phyloP scores from a whole-genome alignment of 2,797 vertebrate genomes.

The Poeciliopsis presidionis region DNA sequence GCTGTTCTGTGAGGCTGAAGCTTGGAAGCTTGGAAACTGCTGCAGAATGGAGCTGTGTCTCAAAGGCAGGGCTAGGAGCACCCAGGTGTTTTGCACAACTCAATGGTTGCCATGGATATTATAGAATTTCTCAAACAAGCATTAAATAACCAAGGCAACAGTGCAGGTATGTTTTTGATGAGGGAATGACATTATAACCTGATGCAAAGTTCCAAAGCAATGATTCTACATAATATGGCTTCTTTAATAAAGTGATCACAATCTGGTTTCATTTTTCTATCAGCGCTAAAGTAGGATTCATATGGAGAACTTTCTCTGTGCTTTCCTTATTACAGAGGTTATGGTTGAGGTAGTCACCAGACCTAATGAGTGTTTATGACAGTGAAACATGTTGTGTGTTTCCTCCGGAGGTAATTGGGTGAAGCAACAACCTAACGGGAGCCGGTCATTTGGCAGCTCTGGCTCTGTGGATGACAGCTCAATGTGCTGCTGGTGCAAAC shows the following conservation, averaged over 20 bases:
- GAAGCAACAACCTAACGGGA: neutral
- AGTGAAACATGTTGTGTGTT: neutral
- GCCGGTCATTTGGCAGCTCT: neutral
- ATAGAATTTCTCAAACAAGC: no score
- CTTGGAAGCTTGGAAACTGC: no score
- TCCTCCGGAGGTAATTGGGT: neutral
- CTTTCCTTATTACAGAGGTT: neutral
- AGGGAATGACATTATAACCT: no score
- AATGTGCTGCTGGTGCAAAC: constrained; percentile 18
- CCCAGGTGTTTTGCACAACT: no score
- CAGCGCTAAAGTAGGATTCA: neutral
- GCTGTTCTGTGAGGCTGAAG: no score
- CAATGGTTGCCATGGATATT: no score
- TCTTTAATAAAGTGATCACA: neutral
- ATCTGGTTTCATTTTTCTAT: neutral
- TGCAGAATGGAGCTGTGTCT: no score
- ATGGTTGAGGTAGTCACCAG: neutral
- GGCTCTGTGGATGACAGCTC: constrained; percentile 43
- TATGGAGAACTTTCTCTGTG: neutral
- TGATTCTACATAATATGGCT: no score
- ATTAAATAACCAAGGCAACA: no score
- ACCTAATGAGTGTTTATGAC: neutral
- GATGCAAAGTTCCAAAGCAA: no score
- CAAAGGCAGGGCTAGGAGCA: no score
- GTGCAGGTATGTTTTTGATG: no score